These are phyloP conservation scores for Aquatica leii DNA, from an alignment of 2,888 invertebrate genomes.

Conservation along the genomic window DNA sequence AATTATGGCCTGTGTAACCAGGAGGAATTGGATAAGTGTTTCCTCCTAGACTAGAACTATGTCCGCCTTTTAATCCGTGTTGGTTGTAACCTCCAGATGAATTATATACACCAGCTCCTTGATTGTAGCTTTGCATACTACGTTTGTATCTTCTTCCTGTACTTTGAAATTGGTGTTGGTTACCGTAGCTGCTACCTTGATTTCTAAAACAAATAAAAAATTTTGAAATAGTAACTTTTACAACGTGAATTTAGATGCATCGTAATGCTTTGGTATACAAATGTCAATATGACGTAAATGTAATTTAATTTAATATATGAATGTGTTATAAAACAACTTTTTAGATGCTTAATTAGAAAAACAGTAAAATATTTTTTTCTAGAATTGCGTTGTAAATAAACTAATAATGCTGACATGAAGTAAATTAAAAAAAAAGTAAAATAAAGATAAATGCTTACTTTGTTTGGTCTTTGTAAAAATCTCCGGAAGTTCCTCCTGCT, in stretches of 20 bases:
- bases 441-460: too few relatives aligned
- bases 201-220: slow-evolving; percentile 2
- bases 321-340: too few relatives aligned
- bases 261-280: too few relatives aligned
- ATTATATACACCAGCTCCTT: not conserved
- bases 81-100: too few relatives aligned
- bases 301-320: too few relatives aligned
- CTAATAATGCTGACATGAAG: not conserved
- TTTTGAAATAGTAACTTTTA: too few relatives aligned
- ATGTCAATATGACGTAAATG: too few relatives aligned
- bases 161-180: not conserved
- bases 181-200: not conserved
- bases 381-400: too few relatives aligned
- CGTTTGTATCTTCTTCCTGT: slow-evolving; percentile 1
- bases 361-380: too few relatives aligned
- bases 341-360: too few relatives aligned
- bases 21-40: slow-evolving; percentile 9
- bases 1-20: not conserved
- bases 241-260: too few relatives aligned
- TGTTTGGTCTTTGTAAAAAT: slow-evolving; percentile 6
- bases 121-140: not conserved
- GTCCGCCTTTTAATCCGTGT: not conserved
- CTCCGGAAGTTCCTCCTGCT: not conserved
- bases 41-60: not conserved
- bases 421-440: too few relatives aligned